These are phyloP conservation scores for Rapana venosa DNA, from an alignment of 2,888 invertebrate species.

Conservation along the genomic window DNA sequence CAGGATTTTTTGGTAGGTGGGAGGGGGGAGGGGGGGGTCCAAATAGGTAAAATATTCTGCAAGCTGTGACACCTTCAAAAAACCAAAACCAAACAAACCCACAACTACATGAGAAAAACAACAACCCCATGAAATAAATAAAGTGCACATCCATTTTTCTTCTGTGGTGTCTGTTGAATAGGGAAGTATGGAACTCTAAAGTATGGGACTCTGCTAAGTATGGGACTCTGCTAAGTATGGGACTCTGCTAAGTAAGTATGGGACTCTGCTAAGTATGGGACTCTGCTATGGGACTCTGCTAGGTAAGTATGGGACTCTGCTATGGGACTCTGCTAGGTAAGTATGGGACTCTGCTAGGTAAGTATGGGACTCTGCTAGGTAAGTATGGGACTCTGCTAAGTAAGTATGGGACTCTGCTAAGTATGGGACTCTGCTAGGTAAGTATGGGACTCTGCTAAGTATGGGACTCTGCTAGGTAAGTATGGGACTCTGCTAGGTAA, in stretches of 20 bases:
- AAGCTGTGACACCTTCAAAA: too few relatives aligned
- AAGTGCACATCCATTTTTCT: too few relatives aligned
- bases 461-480: constrained; percentile 60
- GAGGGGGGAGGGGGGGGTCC: too few relatives aligned
- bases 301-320: constrained; percentile 59
- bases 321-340: too few relatives aligned
- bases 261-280: constrained; percentile 58
- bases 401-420: constrained; percentile 58
- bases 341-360: constrained; percentile 60
- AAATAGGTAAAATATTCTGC: too few relatives aligned
- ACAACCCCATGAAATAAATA: too few relatives aligned
- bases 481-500: constrained; percentile 60
- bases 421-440: constrained; percentile 60
- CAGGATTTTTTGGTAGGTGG: too few relatives aligned
- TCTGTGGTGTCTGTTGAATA: too few relatives aligned
- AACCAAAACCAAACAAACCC: too few relatives aligned
- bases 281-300: too few relatives aligned
- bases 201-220: constrained; percentile 58
- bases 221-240: constrained; percentile 58
- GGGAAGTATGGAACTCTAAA: too few relatives aligned
- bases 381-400: constrained; percentile 60
- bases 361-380: constrained; percentile 60
- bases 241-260: constrained; percentile 60
- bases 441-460: constrained; percentile 58
- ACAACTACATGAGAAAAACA: too few relatives aligned